Base-by-base conservation (phyloP, 2,113 vertebrate genomes). In the Chrysochloris asiatica region DNA sequence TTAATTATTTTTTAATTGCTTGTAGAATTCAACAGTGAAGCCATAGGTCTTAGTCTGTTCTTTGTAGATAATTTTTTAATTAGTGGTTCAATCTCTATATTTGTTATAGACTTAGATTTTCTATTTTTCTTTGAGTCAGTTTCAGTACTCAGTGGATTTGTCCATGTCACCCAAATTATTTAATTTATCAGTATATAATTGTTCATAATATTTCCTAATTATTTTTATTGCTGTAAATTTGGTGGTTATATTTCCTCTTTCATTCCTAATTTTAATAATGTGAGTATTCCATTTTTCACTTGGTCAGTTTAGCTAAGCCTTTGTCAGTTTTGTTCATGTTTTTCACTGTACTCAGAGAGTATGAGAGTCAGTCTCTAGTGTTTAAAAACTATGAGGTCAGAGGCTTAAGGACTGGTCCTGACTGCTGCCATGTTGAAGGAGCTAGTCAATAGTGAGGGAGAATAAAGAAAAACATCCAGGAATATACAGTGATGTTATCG, bases 1-100 rank as follows among this genome's bases (percentile, higher is more conserved):
- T 77, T n/a, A n/a, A n/a, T n/a, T 87, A 8, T 90, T 93, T 63
- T 90, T 82, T 47, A 43, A 75, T 75, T 90, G 54, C 54, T 88
- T 52, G 1, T 61, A 76, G 24, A 88, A 76, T 89, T 71, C 9
- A 80, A 61, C 33, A 69, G 17, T 61, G 33, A 92, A 91, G 16
- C 7, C 54, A 56, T 56, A 22, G 19, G 54, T 52, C 8, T 52
- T 52, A 16, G 8, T 52, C 50, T 52, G 50, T 8, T 52, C 16
- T 52, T n/a, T n/a, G n/a, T n/a, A n/a, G n/a, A n/a, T n/a, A n/a
- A n/a, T n/a, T 52, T 56, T 56, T 56, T 56, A 56, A 56, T 56
- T 56, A 56, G 17, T 56, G n/a, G n/a, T n/a, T n/a, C n/a, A n/a
- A n/a, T n/a, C n/a, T n/a, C n/a, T n/a, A n/a, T n/a, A n/a, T n/a